Percentiles rank a stretch among this genome's conserved stretches.
phyloP scores from a whole-genome alignment of 2,888 invertebrate genomes.

The Bedellia somnulentella region DNA sequence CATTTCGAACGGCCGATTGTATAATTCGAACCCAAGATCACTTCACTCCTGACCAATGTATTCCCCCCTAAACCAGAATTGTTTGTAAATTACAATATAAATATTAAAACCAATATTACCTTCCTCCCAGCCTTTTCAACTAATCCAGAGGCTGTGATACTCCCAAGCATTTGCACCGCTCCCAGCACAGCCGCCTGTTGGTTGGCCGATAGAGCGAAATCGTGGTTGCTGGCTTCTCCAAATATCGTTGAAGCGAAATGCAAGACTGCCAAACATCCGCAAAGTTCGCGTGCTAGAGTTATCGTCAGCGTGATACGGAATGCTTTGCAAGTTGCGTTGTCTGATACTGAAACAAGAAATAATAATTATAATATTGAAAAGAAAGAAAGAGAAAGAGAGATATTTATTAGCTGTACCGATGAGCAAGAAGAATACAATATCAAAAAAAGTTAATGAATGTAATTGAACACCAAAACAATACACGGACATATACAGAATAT shows the following conservation, averaged over 20 bases:
- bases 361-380: not conserved
- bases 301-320: constrained; percentile 56
- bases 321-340: constrained; percentile 41
- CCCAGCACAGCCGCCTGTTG: constrained; percentile 35
- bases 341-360: constrained; percentile 11
- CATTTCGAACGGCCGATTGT: too few relatives aligned
- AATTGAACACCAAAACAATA: too few relatives aligned
- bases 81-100: too few relatives aligned
- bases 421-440: too few relatives aligned
- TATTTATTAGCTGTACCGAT: too few relatives aligned
- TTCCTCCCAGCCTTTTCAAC: constrained; percentile 47
- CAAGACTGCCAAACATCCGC: constrained; percentile 45
- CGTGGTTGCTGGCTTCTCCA: constrained; percentile 24
- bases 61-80: too few relatives aligned
- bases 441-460: too few relatives aligned
- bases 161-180: constrained; percentile 37
- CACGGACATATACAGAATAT: too few relatives aligned
- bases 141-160: constrained; percentile 36
- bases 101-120: constrained; percentile 19
- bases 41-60: too few relatives aligned
- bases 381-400: not conserved
- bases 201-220: constrained; percentile 33
- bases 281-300: constrained; percentile 40
- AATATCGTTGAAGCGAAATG: constrained; percentile 53
- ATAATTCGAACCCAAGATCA: too few relatives aligned